These are phyloP conservation scores for Sarcophaga variegata DNA, from an alignment of 2,888 invertebrate species.

Conservation along the genomic window DNA sequence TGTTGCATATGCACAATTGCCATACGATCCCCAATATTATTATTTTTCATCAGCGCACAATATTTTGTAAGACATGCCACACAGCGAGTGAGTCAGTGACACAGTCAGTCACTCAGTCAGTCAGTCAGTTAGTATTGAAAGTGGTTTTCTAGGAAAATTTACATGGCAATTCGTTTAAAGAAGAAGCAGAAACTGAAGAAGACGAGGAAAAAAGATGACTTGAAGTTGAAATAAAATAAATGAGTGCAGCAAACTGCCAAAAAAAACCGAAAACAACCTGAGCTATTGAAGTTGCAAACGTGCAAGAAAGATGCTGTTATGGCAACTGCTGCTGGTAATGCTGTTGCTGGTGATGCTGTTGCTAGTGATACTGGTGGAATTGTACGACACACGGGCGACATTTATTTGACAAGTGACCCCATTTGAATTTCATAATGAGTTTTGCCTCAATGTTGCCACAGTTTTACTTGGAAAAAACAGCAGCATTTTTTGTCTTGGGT, in stretches of 20 bases:
- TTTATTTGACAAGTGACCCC: slow-evolving; percentile 68
- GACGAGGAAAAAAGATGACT: too few relatives aligned
- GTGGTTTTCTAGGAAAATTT: slow-evolving; percentile 54
- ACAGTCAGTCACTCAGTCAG: neutral
- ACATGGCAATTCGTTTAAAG: neutral
- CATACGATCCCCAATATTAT: neutral
- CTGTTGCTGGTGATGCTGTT: slow-evolving; percentile 7
- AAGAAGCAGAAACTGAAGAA: neutral
- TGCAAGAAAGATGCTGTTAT: slow-evolving; percentile 21
- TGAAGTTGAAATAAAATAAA: too few relatives aligned
- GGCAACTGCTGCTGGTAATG: slow-evolving; percentile 5
- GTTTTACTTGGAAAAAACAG: neutral
- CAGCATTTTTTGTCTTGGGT: neutral
- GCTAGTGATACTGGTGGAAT: slow-evolving; percentile 21
- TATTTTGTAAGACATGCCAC: slow-evolving; percentile 43
- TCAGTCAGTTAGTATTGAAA: slow-evolving; percentile 39
- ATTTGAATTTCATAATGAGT: slow-evolving; percentile 57
- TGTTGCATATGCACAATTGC: slow-evolving; percentile 36
- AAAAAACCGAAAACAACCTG: neutral
- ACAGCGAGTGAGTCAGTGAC: too few relatives aligned
- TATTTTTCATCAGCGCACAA: neutral
- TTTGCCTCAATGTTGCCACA: neutral
- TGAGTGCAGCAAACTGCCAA: neutral
- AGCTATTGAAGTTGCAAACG: neutral
- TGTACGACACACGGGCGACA: slow-evolving; percentile 28